These are phyloP conservation scores for Halichoerus grypus DNA, from an alignment of 2,113 vertebrate genomes.

Conservation along the genomic window DNA sequence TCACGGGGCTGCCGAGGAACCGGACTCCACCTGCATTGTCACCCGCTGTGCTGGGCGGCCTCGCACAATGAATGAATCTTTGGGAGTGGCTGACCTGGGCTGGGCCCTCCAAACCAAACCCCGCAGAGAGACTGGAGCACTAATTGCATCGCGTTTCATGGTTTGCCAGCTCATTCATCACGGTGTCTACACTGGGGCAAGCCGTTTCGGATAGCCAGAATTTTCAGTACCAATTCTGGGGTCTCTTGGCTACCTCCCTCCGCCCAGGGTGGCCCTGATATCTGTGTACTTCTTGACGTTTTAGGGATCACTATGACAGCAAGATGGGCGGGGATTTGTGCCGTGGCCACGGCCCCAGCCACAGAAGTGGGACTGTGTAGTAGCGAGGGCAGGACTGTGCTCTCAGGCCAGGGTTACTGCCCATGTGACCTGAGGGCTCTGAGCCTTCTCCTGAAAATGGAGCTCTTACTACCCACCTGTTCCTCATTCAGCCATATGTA, in stretches of 20 bases:
- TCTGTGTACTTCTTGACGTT: background rate
- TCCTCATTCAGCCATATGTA: background rate
- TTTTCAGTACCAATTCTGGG: background rate
- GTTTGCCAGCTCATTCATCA: background rate
- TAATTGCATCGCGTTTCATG: fast-evolving
- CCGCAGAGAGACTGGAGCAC: fast-evolving
- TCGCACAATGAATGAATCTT: background rate
- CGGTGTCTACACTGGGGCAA: background rate
- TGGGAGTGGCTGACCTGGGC: background rate
- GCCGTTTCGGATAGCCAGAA: background rate
- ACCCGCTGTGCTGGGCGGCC: background rate
- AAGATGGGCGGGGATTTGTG: background rate
- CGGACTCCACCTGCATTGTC: background rate
- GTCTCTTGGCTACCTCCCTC: background rate
- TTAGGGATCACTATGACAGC: background rate
- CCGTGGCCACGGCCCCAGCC: background rate
- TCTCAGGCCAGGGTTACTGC: background rate
- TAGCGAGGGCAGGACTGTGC: background rate
- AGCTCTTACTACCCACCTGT: background rate
- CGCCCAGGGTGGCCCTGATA: background rate
- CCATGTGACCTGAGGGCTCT: background rate
- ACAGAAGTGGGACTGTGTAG: background rate
- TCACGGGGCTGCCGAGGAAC: background rate
- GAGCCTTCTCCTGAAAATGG: background rate
- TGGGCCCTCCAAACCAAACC: background rate